Conservation (phyloP, 2,113 vertebrate species). For the Mormoops blainvillei region DNA sequence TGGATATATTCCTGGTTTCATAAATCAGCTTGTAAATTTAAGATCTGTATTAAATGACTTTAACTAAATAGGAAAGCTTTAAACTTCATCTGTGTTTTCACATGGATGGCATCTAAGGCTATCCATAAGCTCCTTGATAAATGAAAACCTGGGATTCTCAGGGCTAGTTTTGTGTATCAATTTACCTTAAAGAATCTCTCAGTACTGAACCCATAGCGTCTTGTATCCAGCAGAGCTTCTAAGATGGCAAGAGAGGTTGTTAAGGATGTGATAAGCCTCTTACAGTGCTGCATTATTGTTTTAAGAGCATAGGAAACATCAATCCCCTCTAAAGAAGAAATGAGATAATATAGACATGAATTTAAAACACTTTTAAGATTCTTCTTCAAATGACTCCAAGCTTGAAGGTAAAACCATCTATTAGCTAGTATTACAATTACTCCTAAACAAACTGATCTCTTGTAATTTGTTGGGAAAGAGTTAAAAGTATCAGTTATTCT, state of each 20-base stretch:
- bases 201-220: background rate
- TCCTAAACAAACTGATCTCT: background rate
- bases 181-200: background rate
- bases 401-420: background rate
- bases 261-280: conserved; percentile 32
- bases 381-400: background rate
- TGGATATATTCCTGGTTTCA: background rate
- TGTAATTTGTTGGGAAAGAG: background rate
- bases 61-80: background rate
- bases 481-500: background rate
- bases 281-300: background rate
- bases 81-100: background rate
- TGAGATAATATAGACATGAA: background rate
- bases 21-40: background rate
- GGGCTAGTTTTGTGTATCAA: background rate
- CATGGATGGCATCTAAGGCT: background rate
- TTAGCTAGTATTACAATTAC: background rate
- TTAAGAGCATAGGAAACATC: background rate
- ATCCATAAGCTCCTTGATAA: background rate
- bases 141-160: background rate
- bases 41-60: background rate
- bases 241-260: background rate
- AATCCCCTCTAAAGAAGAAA: background rate
- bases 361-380: background rate
- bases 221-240: background rate